Evolutionary conservation across 1,140 invertebrate genomes (phyloP).

Genomic region (Zaprionus africanus): DNA sequence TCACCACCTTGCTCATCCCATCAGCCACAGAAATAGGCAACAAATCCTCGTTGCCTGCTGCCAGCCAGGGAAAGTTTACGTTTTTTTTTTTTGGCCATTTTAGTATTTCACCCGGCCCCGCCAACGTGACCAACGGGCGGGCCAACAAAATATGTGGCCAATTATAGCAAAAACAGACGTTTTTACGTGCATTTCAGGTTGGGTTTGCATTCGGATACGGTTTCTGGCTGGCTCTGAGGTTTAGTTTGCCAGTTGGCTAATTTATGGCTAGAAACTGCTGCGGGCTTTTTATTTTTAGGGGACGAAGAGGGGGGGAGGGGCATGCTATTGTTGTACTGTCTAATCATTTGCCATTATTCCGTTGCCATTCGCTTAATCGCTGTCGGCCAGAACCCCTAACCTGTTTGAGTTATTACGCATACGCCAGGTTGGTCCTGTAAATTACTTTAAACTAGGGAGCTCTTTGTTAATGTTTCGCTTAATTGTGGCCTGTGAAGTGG

Average conservation of each 20-base stretch:
- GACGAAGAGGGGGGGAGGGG: neutral
- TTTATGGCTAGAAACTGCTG: slow-evolving; percentile 67
- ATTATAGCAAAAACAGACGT: slow-evolving; percentile 82
- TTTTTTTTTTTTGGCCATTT: slow-evolving; percentile 42
- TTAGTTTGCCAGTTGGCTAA: slow-evolving; percentile 53
- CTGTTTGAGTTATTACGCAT: slow-evolving; percentile 30
- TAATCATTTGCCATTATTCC: slow-evolving; percentile 72
- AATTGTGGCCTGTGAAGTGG: no score
- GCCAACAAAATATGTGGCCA: slow-evolving; percentile 79
- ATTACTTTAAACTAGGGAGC: slow-evolving; percentile 11
- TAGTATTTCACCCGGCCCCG: slow-evolving; percentile 54
- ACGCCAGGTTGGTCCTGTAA: slow-evolving; percentile 24
- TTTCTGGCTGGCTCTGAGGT: neutral
- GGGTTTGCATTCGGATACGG: slow-evolving; percentile 12
- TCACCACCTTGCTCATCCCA: neutral
- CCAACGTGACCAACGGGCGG: slow-evolving; percentile 15
- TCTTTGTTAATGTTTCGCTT: neutral
- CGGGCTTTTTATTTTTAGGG: slow-evolving; percentile 27
- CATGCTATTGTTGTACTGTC: slow-evolving; percentile 32
- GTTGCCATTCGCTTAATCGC: slow-evolving; percentile 36
- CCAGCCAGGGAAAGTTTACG: slow-evolving; percentile 28
- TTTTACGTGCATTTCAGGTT: slow-evolving; percentile 68
- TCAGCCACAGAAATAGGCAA: slow-evolving; percentile 12
- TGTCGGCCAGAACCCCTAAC: neutral
- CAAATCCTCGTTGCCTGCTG: slow-evolving; percentile 29